These are phyloP conservation scores for Pecten maximus DNA, from an alignment of 2,888 invertebrate genomes.

Conservation along the genomic window DNA sequence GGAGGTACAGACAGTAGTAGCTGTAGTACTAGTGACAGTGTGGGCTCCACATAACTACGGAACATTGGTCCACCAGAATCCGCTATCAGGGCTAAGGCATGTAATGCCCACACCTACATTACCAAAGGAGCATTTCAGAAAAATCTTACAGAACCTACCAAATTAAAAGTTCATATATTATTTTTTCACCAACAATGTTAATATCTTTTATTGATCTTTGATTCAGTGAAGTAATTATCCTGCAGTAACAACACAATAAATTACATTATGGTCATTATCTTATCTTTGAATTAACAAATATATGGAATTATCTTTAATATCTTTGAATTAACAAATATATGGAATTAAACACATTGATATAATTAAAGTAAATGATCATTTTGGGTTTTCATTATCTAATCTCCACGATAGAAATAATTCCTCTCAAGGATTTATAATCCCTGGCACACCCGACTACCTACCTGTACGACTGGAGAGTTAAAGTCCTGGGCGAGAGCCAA, in stretches of 20 bases:
- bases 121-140: neutral
- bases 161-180: neutral
- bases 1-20: conserved; percentile 94
- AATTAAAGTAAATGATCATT: too few relatives aligned
- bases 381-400: too few relatives aligned
- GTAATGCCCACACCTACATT: conserved; percentile 94
- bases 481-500: conserved; percentile 96
- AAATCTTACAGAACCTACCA: neutral
- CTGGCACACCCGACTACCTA: conserved; percentile 82
- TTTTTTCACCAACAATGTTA: neutral
- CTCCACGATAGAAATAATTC: too few relatives aligned
- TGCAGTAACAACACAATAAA: too few relatives aligned
- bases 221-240: too few relatives aligned
- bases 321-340: too few relatives aligned
- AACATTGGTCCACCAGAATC: conserved; percentile 99
- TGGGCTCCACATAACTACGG: conserved; percentile 97
- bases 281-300: too few relatives aligned
- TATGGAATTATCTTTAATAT: too few relatives aligned
- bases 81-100: conserved; percentile 96
- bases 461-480: conserved; percentile 96
- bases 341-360: too few relatives aligned
- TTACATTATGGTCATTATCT: too few relatives aligned
- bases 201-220: too few relatives aligned
- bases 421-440: too few relatives aligned
- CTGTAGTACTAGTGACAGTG: conserved; percentile 94